These are phyloP conservation scores for Leptinotarsa texana DNA, from an alignment of 1,140 invertebrate genomes.

Conservation along the genomic window DNA sequence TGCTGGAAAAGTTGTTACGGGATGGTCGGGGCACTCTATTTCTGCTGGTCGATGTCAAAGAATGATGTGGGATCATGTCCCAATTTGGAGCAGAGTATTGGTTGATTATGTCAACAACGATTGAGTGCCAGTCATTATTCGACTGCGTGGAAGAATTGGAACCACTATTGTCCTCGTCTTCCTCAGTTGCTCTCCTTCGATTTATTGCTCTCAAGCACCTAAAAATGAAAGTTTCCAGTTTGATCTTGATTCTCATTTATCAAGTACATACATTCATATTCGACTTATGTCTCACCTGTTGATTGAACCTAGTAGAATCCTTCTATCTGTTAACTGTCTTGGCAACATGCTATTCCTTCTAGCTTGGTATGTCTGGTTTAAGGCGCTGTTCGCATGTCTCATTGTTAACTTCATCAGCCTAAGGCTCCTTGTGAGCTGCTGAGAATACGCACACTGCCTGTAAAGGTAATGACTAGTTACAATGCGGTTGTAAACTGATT, in stretches of 20 bases:
- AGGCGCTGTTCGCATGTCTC: constrained; percentile 35
- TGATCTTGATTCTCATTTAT: too few relatives aligned
- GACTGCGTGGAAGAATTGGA: background rate
- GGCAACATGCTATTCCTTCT: constrained; percentile 48
- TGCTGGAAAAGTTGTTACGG: constrained; percentile 31
- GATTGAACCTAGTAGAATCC: constrained; percentile 41
- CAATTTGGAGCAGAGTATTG: background rate
- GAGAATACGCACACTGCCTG: background rate
- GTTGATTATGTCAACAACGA: background rate
- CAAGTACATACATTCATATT: too few relatives aligned
- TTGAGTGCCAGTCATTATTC: background rate
- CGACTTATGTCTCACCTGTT: constrained; percentile 18
- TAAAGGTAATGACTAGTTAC: background rate
- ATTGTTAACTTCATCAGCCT: constrained; percentile 46
- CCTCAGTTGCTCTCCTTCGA: background rate
- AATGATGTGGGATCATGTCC: background rate
- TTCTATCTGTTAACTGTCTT: constrained; percentile 41
- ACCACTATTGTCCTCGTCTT: background rate
- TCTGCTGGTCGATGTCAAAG: background rate
- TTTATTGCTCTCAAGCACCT: constrained; percentile 38
- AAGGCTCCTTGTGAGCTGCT: constrained; percentile 46
- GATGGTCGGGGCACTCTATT: background rate
- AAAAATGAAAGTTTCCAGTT: background rate
- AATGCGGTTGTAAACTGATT: background rate
- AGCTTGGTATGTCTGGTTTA: constrained; percentile 47